These are phyloP conservation scores for Drosophila athabasca DNA, from an alignment of 1,140 invertebrate species.

Conservation along the genomic window DNA sequence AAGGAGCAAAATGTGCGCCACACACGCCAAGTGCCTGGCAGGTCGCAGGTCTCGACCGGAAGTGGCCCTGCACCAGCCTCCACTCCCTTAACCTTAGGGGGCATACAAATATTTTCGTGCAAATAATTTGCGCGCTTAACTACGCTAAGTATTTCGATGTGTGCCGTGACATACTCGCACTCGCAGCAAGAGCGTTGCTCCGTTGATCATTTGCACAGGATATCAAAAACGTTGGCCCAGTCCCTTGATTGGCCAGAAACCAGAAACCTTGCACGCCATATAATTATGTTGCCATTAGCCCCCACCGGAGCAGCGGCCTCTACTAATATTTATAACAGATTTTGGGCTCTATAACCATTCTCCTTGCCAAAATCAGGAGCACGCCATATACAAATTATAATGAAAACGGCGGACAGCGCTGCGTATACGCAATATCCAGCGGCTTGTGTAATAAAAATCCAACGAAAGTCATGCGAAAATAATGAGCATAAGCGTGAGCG, in stretches of 20 bases:
- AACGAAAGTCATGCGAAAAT: conserved; percentile 76
- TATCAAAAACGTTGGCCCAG: conserved; percentile 42
- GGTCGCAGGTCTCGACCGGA: conserved; percentile 58
- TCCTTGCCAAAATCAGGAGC: conserved; percentile 15
- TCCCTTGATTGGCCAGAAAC: conserved; percentile 6
- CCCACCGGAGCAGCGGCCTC: conserved; percentile 9
- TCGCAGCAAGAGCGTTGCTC: not conserved
- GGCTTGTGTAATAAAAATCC: conserved; percentile 74
- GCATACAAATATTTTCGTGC: conserved; percentile 76
- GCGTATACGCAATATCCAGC: conserved; percentile 72
- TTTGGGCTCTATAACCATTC: conserved; percentile 16
- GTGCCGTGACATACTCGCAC: conserved; percentile 60
- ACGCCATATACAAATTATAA: conserved; percentile 80
- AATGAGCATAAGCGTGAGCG: conserved; percentile 65
- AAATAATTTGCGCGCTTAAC: conserved; percentile 80
- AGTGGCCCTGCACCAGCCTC: conserved; percentile 33
- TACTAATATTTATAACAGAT: conserved; percentile 71
- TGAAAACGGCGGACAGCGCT: conserved; percentile 49
- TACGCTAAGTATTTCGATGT: conserved; percentile 66
- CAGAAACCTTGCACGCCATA: conserved; percentile 31
- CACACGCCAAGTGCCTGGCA: conserved; percentile 73
- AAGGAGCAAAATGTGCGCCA: conserved; percentile 68
- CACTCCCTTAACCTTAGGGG: conserved; percentile 29
- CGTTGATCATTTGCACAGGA: conserved; percentile 34
- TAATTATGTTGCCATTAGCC: conserved; percentile 75